phyloP scores from a whole-genome alignment of 1,140 invertebrate species.

The Cydia fagiglandana region DNA sequence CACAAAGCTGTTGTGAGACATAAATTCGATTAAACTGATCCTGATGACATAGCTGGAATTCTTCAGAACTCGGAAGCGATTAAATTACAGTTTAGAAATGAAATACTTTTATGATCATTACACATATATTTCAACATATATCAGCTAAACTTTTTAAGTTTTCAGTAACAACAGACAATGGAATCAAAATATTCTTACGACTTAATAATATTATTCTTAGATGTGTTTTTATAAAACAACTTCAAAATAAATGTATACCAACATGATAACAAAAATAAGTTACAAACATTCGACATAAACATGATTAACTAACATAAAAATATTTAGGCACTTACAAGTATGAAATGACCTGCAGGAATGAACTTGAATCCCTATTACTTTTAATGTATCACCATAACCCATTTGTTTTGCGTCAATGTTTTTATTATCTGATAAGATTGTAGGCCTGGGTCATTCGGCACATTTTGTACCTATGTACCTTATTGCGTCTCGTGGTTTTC shows the following conservation, averaged over 20 bases:
- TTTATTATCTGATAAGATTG: too few species aligned
- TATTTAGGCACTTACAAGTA: background rate
- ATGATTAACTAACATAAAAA: background rate
- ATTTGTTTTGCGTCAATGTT: background rate
- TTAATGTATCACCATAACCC: background rate
- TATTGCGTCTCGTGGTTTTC: too few species aligned
- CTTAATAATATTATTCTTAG: background rate
- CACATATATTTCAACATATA: slow-evolving; percentile 10
- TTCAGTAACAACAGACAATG: slow-evolving; percentile 1
- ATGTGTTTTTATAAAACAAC: slow-evolving; percentile 7
- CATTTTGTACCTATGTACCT: too few species aligned
- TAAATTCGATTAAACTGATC: too few species aligned
- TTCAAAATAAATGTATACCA: background rate
- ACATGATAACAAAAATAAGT: background rate
- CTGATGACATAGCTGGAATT: too few species aligned
- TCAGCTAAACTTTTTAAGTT: slow-evolving; percentile 5
- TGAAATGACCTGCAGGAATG: background rate
- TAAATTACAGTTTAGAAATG: background rate
- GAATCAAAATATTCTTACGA: background rate
- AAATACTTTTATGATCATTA: background rate
- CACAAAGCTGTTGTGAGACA: too few species aligned
- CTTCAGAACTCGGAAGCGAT: too few species aligned
- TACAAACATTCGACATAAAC: background rate
- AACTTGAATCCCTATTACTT: background rate
- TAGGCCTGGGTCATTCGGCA: too few species aligned